phyloP scores from a whole-genome alignment of 1,140 invertebrate genomes.

The Drosophila parvula region DNA sequence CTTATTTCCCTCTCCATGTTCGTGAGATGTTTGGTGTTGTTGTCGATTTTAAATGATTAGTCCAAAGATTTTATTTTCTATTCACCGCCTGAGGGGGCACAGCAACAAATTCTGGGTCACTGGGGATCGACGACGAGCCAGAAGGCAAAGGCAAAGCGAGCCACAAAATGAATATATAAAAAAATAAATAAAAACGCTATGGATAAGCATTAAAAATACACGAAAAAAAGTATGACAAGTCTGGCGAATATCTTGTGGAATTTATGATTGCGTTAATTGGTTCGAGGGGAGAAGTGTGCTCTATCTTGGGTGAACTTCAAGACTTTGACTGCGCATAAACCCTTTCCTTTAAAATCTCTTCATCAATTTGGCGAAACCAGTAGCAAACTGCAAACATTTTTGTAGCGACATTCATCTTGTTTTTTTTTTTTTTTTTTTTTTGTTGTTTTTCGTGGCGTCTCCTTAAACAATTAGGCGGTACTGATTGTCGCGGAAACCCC shows the following conservation, averaged over 20 bases:
- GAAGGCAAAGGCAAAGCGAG: neutral
- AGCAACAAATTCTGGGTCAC: conserved; percentile 49
- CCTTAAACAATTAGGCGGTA: conserved; percentile 23
- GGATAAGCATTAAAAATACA: neutral
- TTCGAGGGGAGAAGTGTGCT: neutral
- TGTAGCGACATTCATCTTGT: conserved; percentile 1
- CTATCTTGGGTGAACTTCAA: neutral
- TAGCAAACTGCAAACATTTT: conserved; percentile 9
- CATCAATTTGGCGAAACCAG: neutral
- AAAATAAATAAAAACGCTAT: conserved; percentile 6
- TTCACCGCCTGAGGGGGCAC: conserved; percentile 15
- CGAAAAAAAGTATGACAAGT: neutral
- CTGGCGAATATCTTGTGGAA: conserved; percentile 19
- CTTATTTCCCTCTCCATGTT: conserved; percentile 7
- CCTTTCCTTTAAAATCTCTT: neutral
- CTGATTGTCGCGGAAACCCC: conserved; percentile 23
- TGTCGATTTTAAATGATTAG: conserved; percentile 38
- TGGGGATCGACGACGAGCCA: conserved; percentile 29
- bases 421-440: neutral
- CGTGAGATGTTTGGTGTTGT: neutral
- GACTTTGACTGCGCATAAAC: neutral
- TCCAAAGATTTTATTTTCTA: conserved; percentile 42
- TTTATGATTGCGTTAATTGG: conserved; percentile 21
- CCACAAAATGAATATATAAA: neutral
- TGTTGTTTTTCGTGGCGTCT: neutral